Base-by-base conservation (phyloP, 2,888 invertebrate species). In the Zygogramma bicolorata region DNA sequence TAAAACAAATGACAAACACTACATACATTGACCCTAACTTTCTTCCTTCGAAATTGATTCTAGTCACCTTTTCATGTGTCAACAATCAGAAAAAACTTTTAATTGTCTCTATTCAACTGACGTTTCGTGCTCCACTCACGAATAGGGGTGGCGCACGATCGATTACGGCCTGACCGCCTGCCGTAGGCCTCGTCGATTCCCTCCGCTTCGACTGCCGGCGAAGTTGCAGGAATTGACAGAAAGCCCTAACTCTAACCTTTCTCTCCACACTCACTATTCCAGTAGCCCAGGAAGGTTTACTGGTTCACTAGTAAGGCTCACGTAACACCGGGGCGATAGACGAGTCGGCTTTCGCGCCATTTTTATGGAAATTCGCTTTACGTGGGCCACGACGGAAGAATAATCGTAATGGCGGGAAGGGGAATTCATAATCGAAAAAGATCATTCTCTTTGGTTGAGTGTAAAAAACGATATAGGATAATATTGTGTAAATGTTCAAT, bases 181-280 rank as follows among this genome's bases (percentile, higher is more conserved):
- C 22, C 65, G 63, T 65, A 71, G 68, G 69, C 38, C 46, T 46
- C 7, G 38, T 59, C 57, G 42, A 38, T 63, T 65, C 71, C 70
- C 60, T 63, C 65, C 58, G 62, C 58, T 68, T 65, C 70, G 70
- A 42, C 75, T 68, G 66, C 73, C 59, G 63, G 63, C 70, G 59
- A 75, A 73, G 71, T 73, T 75, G 75, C 75, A 75, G 73, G 59
- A 75, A 71, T 73, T 75, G 73, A 75, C 73, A 71, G 71, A 71
- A 73, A 73, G 66, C 75, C 70, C 73, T 61, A 63, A 68, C 63
- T 71, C 73, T 73, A 75, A 75, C 75, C 73, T 73, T 71, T 71
- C 73, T 71, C 67, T 68, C 63, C 53, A 46, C 68, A 59, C 65
- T 69, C 67, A 71, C 73, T 73, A 66, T 71, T 67, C 71, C 58